Percentiles rank a stretch among this genome's conserved stretches.
Evolutionary conservation across 2,888 invertebrate species (phyloP).

Genomic region (Athripsodes cinereus): DNA sequence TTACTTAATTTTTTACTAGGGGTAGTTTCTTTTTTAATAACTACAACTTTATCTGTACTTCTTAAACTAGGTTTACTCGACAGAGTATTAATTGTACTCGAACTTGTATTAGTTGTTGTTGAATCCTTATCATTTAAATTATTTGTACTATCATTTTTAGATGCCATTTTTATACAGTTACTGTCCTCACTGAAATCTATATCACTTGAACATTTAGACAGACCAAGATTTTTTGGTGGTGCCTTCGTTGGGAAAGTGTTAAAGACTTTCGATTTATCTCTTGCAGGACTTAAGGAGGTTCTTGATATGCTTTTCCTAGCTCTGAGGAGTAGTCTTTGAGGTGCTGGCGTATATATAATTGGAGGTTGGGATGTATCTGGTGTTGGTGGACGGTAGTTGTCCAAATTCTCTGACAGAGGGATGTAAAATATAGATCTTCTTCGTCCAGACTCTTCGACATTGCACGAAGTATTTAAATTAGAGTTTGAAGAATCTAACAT

Average conservation of each 20-base stretch:
- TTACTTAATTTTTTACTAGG: background rate
- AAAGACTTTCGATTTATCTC: constrained; percentile 21
- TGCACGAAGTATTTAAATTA: constrained; percentile 36
- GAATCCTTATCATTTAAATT: constrained; percentile 1
- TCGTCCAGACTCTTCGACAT: constrained; percentile 48
- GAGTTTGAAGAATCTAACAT: constrained; percentile 37
- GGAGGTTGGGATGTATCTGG: constrained; percentile 44
- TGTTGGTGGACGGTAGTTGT: constrained; percentile 51
- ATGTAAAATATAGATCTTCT: constrained; percentile 73
- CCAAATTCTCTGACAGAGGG: constrained; percentile 57
- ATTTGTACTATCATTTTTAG: background rate
- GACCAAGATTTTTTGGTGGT: constrained; percentile 23
- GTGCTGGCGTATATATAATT: constrained; percentile 24
- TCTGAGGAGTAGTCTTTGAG: constrained; percentile 24
- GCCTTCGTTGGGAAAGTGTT: constrained; percentile 26
- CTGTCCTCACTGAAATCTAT: constrained; percentile 19
- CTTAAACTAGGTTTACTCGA: background rate
- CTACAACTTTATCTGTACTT: background rate
- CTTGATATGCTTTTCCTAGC: constrained; percentile 23
- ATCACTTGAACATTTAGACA: constrained; percentile 26
- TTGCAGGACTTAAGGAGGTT: constrained; percentile 19
- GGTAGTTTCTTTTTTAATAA: background rate
- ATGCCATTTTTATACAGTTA: background rate
- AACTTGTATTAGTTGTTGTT: background rate
- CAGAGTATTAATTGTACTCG: background rate